A percentile compares a stretch with the other conserved stretches of the same genome.
phyloP scores from a whole-genome alignment of 2,888 invertebrate genomes.

The Plemyria rubiginata region DNA sequence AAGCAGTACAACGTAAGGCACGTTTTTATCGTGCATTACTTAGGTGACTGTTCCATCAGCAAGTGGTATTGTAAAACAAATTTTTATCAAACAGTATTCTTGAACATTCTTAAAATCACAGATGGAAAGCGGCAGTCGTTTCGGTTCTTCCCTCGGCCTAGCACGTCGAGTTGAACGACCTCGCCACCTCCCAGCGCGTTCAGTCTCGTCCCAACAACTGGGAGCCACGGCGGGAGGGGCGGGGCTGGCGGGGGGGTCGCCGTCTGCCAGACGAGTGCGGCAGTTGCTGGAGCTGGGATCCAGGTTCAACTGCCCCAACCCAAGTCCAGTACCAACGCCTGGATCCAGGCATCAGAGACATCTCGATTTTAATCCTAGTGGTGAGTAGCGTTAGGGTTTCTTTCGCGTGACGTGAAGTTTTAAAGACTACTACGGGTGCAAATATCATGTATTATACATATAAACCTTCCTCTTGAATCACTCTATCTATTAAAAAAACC shows the following conservation, averaged over 20 bases:
- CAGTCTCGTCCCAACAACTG: conserved; percentile 90
- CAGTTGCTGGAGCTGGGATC: conserved; percentile 90
- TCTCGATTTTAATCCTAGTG: conserved; percentile 95
- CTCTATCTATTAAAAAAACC: too few species aligned
- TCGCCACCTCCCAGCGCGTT: conserved; percentile 88
- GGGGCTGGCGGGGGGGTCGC: conserved; percentile 80
- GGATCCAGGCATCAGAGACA: conserved; percentile 91
- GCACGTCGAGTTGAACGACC: conserved; percentile 81
- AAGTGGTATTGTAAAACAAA: too few species aligned
- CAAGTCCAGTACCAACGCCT: conserved; percentile 91
- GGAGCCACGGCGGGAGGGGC: conserved; percentile 66
- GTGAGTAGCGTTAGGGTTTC: conserved; percentile 61
- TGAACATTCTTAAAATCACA: conserved; percentile 38
- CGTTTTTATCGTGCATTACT: too few species aligned
- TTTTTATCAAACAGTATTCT: too few species aligned
- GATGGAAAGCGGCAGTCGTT: conserved; percentile 86
- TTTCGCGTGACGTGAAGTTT: conserved; percentile 3
- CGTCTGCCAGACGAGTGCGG: conserved; percentile 92
- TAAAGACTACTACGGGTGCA: not conserved
- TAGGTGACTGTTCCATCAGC: too few species aligned
- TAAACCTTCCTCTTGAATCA: too few species aligned
- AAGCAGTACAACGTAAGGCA: too few species aligned
- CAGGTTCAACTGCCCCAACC: conserved; percentile 86
- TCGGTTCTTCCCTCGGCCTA: conserved; percentile 82
- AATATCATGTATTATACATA: too few species aligned